These are phyloP conservation scores for Uropsilus gracilis DNA, from an alignment of 2,113 vertebrate species.

Conservation along the genomic window DNA sequence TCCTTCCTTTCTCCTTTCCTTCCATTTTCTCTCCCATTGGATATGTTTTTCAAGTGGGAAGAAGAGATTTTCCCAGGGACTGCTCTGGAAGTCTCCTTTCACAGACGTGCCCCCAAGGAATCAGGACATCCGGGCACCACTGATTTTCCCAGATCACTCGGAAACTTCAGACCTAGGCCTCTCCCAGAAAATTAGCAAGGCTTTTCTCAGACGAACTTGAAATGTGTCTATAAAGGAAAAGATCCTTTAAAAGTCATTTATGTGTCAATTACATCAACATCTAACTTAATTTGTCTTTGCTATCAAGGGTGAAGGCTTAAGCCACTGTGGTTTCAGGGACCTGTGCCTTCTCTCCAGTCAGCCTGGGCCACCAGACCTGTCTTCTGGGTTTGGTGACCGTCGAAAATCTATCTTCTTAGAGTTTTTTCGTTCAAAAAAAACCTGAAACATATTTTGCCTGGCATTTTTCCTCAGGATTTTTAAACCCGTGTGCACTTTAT, in stretches of 20 bases:
- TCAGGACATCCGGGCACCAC: background rate
- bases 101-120: background rate
- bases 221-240: background rate
- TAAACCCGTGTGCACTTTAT: slow-evolving; percentile 75
- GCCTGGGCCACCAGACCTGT: background rate
- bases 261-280: background rate
- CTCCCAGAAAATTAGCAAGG: background rate
- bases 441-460: slow-evolving; percentile 81
- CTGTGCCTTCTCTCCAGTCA: background rate
- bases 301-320: background rate
- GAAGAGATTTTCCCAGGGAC: background rate
- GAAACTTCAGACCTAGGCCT: background rate
- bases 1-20: slow-evolving; percentile 43
- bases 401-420: slow-evolving; percentile 71
- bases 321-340: background rate
- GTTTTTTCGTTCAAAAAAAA: slow-evolving; percentile 78
- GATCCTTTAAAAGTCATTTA: background rate
- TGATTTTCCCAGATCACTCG: background rate
- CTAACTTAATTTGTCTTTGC: background rate
- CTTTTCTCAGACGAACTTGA: background rate
- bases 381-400: slow-evolving; percentile 50
- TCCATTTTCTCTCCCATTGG: background rate
- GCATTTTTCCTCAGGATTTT: slow-evolving; percentile 75
- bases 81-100: background rate
- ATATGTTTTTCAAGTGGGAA: background rate